These are phyloP conservation scores for Drosophila lacertosa DNA, from an alignment of 1,140 invertebrate genomes.

Conservation along the genomic window DNA sequence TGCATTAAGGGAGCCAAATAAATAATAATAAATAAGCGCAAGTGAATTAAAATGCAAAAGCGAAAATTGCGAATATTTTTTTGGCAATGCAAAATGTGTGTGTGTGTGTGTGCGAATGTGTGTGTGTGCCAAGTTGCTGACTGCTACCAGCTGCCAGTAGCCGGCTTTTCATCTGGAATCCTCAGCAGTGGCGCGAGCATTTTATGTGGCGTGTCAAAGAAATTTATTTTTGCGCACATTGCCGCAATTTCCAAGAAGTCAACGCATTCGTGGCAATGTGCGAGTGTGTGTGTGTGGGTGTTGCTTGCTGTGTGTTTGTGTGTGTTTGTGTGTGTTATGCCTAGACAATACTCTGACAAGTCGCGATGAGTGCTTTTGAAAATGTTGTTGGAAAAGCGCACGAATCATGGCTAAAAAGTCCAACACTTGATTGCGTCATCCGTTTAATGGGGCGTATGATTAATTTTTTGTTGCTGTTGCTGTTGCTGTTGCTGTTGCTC, in stretches of 20 bases:
- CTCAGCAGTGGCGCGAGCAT: conserved; percentile 27
- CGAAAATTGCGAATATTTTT: conserved; percentile 26
- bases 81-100: conserved; percentile 23
- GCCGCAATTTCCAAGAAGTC: conserved; percentile 68
- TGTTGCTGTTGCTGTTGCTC: too few relatives aligned
- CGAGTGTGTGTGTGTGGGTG: conserved; percentile 4
- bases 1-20: conserved; percentile 51
- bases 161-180: conserved; percentile 38
- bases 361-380: conserved; percentile 42
- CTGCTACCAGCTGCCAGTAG: conserved; percentile 19
- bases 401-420: conserved; percentile 56
- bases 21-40: conserved; percentile 47
- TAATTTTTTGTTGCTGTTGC: conserved; percentile 66
- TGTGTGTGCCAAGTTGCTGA: conserved; percentile 10
- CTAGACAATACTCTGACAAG: conserved; percentile 33
- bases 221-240: conserved; percentile 72
- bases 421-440: conserved; percentile 63
- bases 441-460: conserved; percentile 80
- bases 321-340: conserved; percentile 21
- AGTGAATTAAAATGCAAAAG: conserved; percentile 40
- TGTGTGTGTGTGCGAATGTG: background rate
- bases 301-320: conserved; percentile 17
- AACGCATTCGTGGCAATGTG: conserved; percentile 8
- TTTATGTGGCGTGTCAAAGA: conserved; percentile 58
- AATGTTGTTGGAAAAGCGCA: conserved; percentile 52